These are phyloP conservation scores for Calyptommatus sinebrachiatus DNA, from an alignment of 2,113 vertebrate species.

Conservation along the genomic window DNA sequence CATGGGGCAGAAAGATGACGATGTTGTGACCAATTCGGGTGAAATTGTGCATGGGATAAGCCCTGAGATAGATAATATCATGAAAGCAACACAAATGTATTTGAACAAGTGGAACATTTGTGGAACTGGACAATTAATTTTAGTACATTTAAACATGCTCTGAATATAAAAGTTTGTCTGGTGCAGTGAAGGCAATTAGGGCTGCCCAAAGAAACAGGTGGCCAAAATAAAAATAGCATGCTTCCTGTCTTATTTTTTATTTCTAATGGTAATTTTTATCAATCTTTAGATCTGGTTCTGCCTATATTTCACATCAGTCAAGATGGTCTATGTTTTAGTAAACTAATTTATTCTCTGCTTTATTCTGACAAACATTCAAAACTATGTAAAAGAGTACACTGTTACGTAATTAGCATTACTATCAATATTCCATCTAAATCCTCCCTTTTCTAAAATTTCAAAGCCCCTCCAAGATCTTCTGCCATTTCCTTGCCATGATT, in stretches of 20 bases:
- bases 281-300: not conserved
- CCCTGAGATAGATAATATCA: too few relatives aligned
- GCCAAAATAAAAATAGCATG: conserved; percentile 6
- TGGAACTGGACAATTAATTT: conserved; percentile 16
- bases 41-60: too few relatives aligned
- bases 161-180: conserved; percentile 1
- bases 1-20: too few relatives aligned
- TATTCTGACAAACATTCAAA: not conserved
- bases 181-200: not conserved
- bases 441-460: not conserved
- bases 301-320: not conserved
- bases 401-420: not conserved
- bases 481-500: too few relatives aligned
- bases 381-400: not conserved
- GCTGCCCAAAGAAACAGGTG: not conserved
- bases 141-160: conserved; percentile 3
- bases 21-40: too few relatives aligned
- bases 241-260: conserved; percentile 5
- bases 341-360: not conserved
- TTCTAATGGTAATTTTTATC: conserved; percentile 16
- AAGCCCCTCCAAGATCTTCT: not conserved
- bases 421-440: not conserved
- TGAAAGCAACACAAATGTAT: too few relatives aligned
- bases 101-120: conserved; percentile 15
- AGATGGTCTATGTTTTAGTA: not conserved